Evolutionary conservation across 2,888 invertebrate species (phyloP).

Genomic region (Ophioninae sp.): DNA sequence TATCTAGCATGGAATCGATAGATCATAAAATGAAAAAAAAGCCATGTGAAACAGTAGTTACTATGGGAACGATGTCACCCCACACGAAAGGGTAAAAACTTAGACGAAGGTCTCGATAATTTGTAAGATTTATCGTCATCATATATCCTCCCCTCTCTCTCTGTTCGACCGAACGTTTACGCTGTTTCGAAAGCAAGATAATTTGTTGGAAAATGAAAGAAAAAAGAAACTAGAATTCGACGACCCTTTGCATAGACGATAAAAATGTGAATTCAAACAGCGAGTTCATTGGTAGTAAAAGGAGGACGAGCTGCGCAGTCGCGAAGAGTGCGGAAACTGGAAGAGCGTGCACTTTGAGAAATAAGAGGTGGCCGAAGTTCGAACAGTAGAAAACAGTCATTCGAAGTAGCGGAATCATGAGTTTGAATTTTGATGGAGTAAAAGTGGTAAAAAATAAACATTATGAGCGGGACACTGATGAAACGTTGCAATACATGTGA

Average conservation of each 20-base stretch:
- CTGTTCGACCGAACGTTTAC: neutral
- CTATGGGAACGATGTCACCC: slow-evolving; percentile 44
- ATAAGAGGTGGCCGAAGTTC: neutral
- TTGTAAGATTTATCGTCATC: neutral
- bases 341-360: neutral
- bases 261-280: neutral
- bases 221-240: too few species aligned
- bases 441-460: slow-evolving; percentile 14
- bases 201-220: too few species aligned
- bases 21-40: slow-evolving; percentile 14
- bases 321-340: neutral
- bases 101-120: slow-evolving; percentile 23
- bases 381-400: slow-evolving; percentile 2
- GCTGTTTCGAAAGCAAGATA: neutral
- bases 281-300: neutral
- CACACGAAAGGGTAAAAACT: slow-evolving; percentile 45
- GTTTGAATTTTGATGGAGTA: neutral
- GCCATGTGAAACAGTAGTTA: slow-evolving; percentile 8
- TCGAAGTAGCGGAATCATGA: slow-evolving; percentile 14
- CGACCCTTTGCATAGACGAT: neutral
- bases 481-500: slow-evolving; percentile 8
- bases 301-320: slow-evolving; percentile 14
- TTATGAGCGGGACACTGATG: slow-evolving; percentile 7
- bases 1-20: slow-evolving; percentile 29
- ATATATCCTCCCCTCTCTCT: neutral